Evolutionary conservation across 2,113 vertebrate species (phyloP).

Genomic region (Tapirus terrestris): DNA sequence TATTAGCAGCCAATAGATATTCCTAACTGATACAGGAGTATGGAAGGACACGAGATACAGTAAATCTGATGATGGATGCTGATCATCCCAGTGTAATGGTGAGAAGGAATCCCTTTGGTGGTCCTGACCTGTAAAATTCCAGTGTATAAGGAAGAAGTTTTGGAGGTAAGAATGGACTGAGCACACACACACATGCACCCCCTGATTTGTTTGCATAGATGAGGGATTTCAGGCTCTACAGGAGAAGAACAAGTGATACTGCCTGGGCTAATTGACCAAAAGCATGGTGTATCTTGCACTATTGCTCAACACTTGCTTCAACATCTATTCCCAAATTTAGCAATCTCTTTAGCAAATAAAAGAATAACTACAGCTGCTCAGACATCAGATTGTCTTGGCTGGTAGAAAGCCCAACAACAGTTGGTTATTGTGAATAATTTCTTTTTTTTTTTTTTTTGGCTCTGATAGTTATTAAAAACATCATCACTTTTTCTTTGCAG

Average conservation of each 20-base stretch:
- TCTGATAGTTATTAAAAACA: conserved; percentile 30
- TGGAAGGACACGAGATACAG: background rate
- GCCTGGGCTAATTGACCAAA: background rate
- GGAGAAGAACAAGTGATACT: background rate
- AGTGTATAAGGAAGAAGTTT: background rate
- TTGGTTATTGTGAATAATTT: background rate
- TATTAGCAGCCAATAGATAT: background rate
- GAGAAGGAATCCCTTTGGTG: background rate
- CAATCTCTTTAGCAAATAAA: background rate
- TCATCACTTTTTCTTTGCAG: conserved; percentile 41
- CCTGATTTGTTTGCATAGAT: background rate
- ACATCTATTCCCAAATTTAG: background rate
- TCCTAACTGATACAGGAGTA: background rate
- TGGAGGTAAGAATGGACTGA: background rate
- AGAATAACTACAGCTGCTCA: background rate
- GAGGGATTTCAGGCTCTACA: background rate
- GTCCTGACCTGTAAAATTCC: background rate
- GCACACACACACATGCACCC: background rate
- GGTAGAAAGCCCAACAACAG: background rate
- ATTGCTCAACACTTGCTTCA: background rate
- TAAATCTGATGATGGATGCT: background rate
- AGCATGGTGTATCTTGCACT: background rate
- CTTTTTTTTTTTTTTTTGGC: background rate
- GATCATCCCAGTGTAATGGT: background rate
- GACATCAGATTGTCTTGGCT: background rate